Base-by-base conservation (phyloP, 1,140 invertebrate species). In the Hyphantria cunea region DNA sequence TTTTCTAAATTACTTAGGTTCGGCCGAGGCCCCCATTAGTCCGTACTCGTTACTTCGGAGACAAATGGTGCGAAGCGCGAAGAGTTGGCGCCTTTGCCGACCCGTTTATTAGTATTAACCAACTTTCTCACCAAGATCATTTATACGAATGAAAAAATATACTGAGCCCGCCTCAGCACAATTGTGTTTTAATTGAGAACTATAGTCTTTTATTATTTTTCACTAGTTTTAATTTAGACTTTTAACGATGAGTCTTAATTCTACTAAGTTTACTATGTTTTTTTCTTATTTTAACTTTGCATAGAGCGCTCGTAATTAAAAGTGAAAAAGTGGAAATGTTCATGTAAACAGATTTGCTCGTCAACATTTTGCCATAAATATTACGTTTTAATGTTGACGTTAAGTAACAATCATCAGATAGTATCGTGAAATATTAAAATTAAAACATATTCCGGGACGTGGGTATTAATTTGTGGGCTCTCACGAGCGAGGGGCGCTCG, bases 391-490 rank as follows among this genome's bases (percentile, higher is more conserved):
- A 25, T 25, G 17, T 51, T 61, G 33, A 41, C 2, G 59, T 55
- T 68, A 66, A 72, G 39, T 42, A 50, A 68, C 61, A 67, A 52
- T 66, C 47, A 62, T 62, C 52, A 54, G 54, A 17, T 60, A 60
- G 50, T 65, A 60, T 74, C 53, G 53, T 61, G 52, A 51, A 64
- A 63, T 69, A 69, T 75, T 52, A 62, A 69, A 71, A 75, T 76
- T 73, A 75, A 76, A 76, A 76, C 63, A 70, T 71, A 68, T 71
- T 73, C 66, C 62, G 52, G 47, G 56, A 44, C 56, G 70, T 76
- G 66, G 68, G 58, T 70, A 81, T 81, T 77, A 79, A 81, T 78
- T 77, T 74, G 73, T 74, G 66, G 58, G 62, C 65, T 72, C 70
- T 74, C 72, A 41, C 72, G 55, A 51, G 67, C 58, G 72, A 70